Evolutionary conservation across 2,113 vertebrate genomes (phyloP), one percentile per base, ranked within the genome.

Genomic region (Solea senegalensis): DNA sequence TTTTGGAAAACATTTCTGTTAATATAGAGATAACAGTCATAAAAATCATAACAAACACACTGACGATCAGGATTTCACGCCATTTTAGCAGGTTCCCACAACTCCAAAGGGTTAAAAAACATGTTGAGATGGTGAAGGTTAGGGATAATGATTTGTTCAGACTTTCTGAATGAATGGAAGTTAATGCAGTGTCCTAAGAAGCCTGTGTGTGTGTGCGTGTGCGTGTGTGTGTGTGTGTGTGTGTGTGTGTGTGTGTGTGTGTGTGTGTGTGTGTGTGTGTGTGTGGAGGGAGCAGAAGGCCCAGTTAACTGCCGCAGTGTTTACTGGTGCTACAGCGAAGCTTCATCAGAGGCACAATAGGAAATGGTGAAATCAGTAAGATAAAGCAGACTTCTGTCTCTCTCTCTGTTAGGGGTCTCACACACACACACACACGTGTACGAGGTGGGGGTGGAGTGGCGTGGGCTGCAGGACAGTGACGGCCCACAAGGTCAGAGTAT

Each of bases 401-500:
- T 66, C 49, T 85, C 82, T 86, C 84, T 82, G 21, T 81, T 79
- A 86, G 83, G 83, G 86, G 86, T 88, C 86, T 79, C 63, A 44
- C 50, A 64, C 67, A 59, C 65, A 41, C 61, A 61, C 49, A 44
- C 72, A 56, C 71, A 44, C 43, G 40, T 45, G 50, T 74, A 70
- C 39, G 80, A 68, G 81, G 88, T 72, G 81, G 85, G 84, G 88
- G 83, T 80, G 58, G 88, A 82, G 74, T 73, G 82, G 72, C 84
- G 81, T 81, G 85, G 76, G 78, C 81, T 88, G 82, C 83, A 91
- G 89, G 91, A 92, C 87, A 74, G 82, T 70, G 68, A 84, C 59
- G 76, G 86, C 81, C 82, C 82, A 85, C 93, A 94, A 94, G 92
- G 93, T 94, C 92, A 93, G 88, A 77, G 80, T 86, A 86, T 84